Evolutionary conservation across 2,888 invertebrate species (phyloP), one percentile per base, ranked within the genome.

Genomic region (Diplolepis rosae): DNA sequence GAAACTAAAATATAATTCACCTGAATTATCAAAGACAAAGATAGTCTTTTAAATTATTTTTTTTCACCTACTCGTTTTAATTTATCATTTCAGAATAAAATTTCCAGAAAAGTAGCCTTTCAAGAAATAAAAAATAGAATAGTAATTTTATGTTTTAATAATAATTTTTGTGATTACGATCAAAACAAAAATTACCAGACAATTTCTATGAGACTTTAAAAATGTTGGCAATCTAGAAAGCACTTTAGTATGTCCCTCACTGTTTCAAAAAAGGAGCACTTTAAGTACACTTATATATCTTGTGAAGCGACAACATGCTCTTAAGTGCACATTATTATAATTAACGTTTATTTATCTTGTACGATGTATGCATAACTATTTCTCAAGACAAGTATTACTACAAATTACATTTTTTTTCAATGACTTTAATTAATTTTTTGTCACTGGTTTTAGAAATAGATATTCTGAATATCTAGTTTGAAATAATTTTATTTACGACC

Each of bases 311-410:
- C 61, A 39, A 61, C 13, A 22, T 13, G 22, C 56, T 56, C 0
- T 56, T 3, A 56, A 56, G 24, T 39, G 56, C 18, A 45, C 9
- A 32, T 11, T 52, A 6, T 28, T 22, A 22, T 39, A 61, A 22
- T 7, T 61, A 22, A 61, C 13, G 39, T 61, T 61, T 39, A 61
- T 61, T 61, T 39, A 39, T 39, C 35, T 61, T 39, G 13, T 6
- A 27, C 32, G 32, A 32, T 32, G 32, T 52, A 52, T 52, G 52
- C 52, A 52, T 15, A 52, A 52, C 52, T 52, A 52, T 52, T 54
- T 54, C 54, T 32, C 32, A 32, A 54, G 32, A 54, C 54, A 18
- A 54, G 54, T 30, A 54, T 54, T 54, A 54, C 30, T 54, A 54
- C 18, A 18, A 54, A 32, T 54, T 54, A 32, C 32, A 4, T 32